Conservation (phyloP, 2,888 invertebrate species). For the Cheilosia grossa region DNA sequence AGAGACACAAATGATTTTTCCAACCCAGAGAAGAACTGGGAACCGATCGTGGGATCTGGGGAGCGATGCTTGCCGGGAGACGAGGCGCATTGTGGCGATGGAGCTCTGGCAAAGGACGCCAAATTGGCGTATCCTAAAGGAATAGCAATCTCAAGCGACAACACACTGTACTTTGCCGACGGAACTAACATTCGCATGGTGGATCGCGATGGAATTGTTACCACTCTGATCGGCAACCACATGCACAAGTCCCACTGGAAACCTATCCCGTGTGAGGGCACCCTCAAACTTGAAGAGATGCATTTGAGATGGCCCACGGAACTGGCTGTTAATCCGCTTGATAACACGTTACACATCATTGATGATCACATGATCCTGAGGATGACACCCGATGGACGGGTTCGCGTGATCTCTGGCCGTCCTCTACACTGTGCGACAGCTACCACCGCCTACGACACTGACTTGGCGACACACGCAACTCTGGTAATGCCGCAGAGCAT, state of each 20-base stretch:
- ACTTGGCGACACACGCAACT: conserved; percentile 95
- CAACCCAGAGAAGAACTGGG: conserved; percentile 96
- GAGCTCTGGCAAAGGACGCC: conserved; percentile 95
- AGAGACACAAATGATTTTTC: conserved; percentile 91
- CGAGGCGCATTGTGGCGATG: conserved; percentile 98
- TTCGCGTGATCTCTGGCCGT: conserved; percentile 96
- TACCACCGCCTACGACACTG: conserved; percentile 90
- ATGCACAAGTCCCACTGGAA: conserved; percentile 97
- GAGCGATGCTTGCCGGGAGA: conserved; percentile 96
- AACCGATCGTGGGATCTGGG: conserved; percentile 97
- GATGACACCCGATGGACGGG: conserved; percentile 94
- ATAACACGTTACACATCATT: conserved; percentile 97
- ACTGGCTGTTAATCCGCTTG: conserved; percentile 95
- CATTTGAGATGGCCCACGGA: conserved; percentile 98
- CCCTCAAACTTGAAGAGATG: conserved; percentile 95
- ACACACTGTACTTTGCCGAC: conserved; percentile 96
- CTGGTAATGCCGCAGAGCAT: conserved; percentile 97
- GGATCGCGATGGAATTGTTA: conserved; percentile 95
- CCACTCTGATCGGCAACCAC: conserved; percentile 95
- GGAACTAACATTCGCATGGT: conserved; percentile 97
- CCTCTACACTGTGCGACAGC: conserved; percentile 96
- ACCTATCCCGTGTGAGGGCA: conserved; percentile 96
- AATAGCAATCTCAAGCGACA: conserved; percentile 96
- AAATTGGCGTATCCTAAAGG: conserved; percentile 98
- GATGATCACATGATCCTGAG: conserved; percentile 98